These are phyloP conservation scores for Muraenolepis orangiensis DNA, from an alignment of 2,797 vertebrate species.

Conservation along the genomic window DNA sequence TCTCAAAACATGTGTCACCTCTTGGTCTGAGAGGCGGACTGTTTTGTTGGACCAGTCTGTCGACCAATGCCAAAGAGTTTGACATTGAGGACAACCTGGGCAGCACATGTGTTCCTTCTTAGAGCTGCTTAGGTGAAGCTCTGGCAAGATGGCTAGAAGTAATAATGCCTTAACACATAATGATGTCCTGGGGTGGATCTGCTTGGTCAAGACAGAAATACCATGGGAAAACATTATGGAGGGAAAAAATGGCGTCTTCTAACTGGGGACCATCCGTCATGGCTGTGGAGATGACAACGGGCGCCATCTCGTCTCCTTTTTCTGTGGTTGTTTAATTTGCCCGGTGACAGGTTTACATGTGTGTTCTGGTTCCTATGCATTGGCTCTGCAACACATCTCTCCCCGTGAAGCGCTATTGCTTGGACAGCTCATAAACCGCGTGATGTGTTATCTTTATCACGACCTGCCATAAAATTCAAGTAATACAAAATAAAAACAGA, in stretches of 20 bases:
- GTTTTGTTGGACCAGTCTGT: background rate
- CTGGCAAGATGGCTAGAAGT: background rate
- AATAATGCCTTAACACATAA: background rate
- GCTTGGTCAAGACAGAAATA: background rate
- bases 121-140: background rate
- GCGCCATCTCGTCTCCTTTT: conserved; percentile 10
- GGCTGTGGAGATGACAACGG: conserved; percentile 24
- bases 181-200: background rate
- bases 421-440: conserved; percentile 7
- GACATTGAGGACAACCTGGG: background rate
- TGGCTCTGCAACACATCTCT: conserved; percentile 21
- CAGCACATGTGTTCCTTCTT: background rate
- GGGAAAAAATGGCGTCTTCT: background rate
- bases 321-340: conserved; percentile 11
- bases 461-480: background rate
- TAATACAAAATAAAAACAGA: background rate
- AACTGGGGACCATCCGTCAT: conserved; percentile 23
- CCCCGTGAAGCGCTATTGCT: conserved; percentile 19
- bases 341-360: conserved; percentile 23
- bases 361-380: background rate
- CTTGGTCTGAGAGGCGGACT: background rate
- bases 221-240: background rate
- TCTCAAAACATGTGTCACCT: background rate
- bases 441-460: background rate
- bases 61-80: background rate